Base-by-base conservation (phyloP, 2,797 vertebrate species). In the Helicolenus hilgendorfi region DNA sequence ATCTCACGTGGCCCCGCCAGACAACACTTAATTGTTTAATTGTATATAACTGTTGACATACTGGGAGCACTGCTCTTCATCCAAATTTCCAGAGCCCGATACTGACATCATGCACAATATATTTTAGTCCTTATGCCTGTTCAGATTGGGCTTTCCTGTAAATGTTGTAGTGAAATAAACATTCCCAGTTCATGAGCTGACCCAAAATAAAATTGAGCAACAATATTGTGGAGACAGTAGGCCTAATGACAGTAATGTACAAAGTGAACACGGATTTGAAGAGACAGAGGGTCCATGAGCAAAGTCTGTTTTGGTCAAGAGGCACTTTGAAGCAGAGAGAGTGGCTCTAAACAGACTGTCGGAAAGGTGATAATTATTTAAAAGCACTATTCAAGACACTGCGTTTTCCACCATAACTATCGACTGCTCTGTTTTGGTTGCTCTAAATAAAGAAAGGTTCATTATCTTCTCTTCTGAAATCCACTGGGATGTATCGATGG, bases 391-490 rank as follows among this genome's bases (percentile, higher is more conserved):
- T 89, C 79, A 87, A 89, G 89, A 89, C 78, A 38, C n/a, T 18
- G 56, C 55, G 31, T 87, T 93, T 87, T 82, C 88, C 70, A 64
- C 87, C 83, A 78, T 86, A 93, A 91, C 81, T 81, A 95, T 93
- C 1, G 85, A 94, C 91, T 87, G 68, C 83, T 83, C 68, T 92
- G 90, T 95, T 96, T 96, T 88, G 85, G 90, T 92, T 94, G 91
- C 90, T 92, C 89, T 94, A 94, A 96, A 95, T 96, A 95, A 93
- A 94, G 83, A 94, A 96, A 92, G 88, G 87, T 94, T 96, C 92
- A 95, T 96, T 94, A 93, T 93, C 89, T 88, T 89, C 64, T 79
- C 64, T 79, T 79, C 80, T 84, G 90, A 95, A 93, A 92, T 91
- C 79, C 77, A 36, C 74, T 83, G 83, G 76, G 90, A 88, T 55